phyloP scores from a whole-genome alignment of 2,113 vertebrate genomes.

The Phrynocephalus versicolor region DNA sequence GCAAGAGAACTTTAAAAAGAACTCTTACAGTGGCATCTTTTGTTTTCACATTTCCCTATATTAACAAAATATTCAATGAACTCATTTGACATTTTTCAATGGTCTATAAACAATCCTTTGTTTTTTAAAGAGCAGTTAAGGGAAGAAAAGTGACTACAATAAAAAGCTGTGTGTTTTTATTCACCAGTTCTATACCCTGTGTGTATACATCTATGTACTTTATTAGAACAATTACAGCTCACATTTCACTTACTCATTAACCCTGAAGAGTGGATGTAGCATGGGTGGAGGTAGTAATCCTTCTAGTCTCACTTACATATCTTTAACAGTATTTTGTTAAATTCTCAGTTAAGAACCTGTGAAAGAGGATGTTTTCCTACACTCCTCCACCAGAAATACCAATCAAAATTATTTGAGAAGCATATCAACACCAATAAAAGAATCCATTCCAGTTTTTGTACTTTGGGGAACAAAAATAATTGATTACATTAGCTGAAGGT shows the following conservation, averaged over 20 bases:
- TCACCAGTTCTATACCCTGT: conserved; percentile 51
- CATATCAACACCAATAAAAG: neutral
- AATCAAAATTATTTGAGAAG: neutral
- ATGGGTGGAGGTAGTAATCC: conserved; percentile 43
- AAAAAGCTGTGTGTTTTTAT: conserved; percentile 47
- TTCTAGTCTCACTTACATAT: conserved; percentile 45
- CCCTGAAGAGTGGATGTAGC: conserved; percentile 62
- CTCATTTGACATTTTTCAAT: conserved; percentile 65
- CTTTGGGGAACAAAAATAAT: neutral
- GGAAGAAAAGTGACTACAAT: conserved; percentile 56
- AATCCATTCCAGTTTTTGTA: neutral
- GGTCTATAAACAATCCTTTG: conserved; percentile 70
- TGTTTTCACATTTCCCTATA: conserved; percentile 51
- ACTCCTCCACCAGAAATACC: conserved; percentile 5
- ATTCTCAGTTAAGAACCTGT: conserved; percentile 36
- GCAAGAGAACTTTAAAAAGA: conserved; percentile 50
- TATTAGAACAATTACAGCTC: conserved; percentile 67
- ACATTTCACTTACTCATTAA: conserved; percentile 51
- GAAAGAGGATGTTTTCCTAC: conserved; percentile 1
- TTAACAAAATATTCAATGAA: conserved; percentile 68
- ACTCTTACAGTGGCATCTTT: conserved; percentile 55
- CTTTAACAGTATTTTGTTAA: conserved; percentile 50
- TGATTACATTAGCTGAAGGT: neutral
- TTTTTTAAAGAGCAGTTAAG: conserved; percentile 58
- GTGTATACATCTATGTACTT: conserved; percentile 53